A percentile compares a stretch with the other conserved stretches of the same genome.
Evolutionary conservation across 2,888 invertebrate genomes (phyloP).

Genomic region (Parascotia fuliginaria): DNA sequence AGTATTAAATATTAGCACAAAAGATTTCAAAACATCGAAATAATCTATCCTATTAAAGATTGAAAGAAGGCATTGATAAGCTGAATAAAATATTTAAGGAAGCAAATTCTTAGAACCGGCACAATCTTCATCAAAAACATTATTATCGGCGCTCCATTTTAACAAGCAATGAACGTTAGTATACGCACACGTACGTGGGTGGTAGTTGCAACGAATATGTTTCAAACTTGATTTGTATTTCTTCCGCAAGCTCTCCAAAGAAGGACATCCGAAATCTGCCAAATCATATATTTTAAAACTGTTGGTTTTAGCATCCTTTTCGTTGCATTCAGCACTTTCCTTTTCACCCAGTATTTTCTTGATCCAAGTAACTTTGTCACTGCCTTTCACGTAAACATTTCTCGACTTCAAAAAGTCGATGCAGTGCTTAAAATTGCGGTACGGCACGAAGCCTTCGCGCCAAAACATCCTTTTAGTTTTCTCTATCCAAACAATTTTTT

Average conservation of each 20-base stretch:
- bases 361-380: not conserved
- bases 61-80: too few relatives aligned
- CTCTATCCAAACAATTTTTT: conserved; percentile 1
- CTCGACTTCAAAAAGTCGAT: conserved; percentile 1
- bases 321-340: too few relatives aligned
- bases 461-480: not conserved
- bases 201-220: not conserved
- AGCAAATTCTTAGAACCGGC: too few relatives aligned
- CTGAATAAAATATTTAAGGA: too few relatives aligned
- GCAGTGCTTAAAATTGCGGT: not conserved
- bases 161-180: conserved; percentile 1
- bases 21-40: too few relatives aligned
- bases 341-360: not conserved
- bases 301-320: too few relatives aligned
- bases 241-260: not conserved
- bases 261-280: conserved; percentile 5
- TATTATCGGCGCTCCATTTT: conserved; percentile 1
- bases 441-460: conserved; percentile 6
- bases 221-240: not conserved
- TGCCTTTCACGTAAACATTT: conserved; percentile 4
- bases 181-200: conserved; percentile 5
- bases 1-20: too few relatives aligned
- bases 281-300: not conserved
- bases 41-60: too few relatives aligned
- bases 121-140: conserved; percentile 4